These are phyloP conservation scores for Heloderma charlesbogerti DNA, from an alignment of 2,113 vertebrate species.

Conservation along the genomic window DNA sequence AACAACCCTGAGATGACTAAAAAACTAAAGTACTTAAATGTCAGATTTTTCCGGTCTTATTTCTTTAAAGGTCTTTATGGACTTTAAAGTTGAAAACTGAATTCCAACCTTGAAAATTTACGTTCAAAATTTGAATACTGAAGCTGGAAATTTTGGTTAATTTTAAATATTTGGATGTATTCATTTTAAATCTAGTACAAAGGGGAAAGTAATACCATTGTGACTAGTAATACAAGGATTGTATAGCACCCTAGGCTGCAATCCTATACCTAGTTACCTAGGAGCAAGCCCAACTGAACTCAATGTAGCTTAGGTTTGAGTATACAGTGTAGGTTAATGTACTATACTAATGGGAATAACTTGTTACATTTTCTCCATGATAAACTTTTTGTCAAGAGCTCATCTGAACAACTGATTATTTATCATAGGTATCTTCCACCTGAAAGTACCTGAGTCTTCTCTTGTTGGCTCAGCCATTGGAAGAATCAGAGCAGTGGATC, in stretches of 20 bases:
- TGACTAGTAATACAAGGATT: neutral
- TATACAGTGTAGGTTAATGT: neutral
- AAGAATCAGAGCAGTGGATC: constrained; percentile 94
- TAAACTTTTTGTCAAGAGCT: neutral
- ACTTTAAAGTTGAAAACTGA: neutral
- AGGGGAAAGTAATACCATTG: neutral
- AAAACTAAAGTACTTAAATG: neutral
- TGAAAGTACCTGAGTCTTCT: constrained; percentile 94
- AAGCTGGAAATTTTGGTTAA: neutral
- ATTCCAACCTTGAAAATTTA: neutral
- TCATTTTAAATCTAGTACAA: neutral
- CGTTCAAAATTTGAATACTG: neutral
- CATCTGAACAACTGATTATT: constrained; percentile 45
- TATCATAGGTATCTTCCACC: constrained; percentile 92
- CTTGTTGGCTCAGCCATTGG: constrained; percentile 90
- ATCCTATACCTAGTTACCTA: too few species aligned
- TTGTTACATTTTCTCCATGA: neutral
- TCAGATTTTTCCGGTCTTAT: neutral
- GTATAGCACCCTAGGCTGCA: neutral
- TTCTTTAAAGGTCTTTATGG: too few species aligned
- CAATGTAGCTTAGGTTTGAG: too few species aligned
- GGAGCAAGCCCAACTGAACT: too few species aligned
- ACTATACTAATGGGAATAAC: neutral
- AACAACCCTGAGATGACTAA: neutral
- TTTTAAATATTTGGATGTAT: neutral